phyloP scores from a whole-genome alignment of 1,140 invertebrate species.

The Drosophila tristis region DNA sequence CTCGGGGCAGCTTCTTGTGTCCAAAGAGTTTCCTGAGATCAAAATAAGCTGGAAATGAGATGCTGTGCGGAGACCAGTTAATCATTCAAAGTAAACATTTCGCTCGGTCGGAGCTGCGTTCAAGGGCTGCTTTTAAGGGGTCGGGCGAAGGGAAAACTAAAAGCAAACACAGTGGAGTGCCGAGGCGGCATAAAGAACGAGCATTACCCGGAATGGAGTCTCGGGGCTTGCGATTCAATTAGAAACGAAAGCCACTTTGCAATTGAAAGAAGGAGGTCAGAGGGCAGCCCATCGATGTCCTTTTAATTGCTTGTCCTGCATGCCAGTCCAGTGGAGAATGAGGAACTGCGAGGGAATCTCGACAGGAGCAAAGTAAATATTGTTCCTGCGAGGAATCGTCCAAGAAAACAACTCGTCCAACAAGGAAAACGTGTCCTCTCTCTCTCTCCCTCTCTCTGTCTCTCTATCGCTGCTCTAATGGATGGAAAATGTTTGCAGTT shows the following conservation, averaged over 20 bases:
- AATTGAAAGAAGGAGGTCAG: conserved; percentile 68
- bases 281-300: conserved; percentile 34
- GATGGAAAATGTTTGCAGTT: conserved; percentile 11
- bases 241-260: conserved; percentile 81
- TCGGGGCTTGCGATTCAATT: conserved; percentile 68
- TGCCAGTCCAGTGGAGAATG: conserved; percentile 17
- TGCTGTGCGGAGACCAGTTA: neutral
- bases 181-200: conserved; percentile 53
- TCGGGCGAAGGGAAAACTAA: neutral
- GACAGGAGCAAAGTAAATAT: conserved; percentile 28
- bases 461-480: conserved; percentile 23
- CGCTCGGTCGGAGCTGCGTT: conserved; percentile 27
- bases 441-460: neutral
- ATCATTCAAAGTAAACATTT: conserved; percentile 26
- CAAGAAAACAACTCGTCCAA: conserved; percentile 23
- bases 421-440: conserved; percentile 21
- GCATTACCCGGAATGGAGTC: conserved; percentile 61
- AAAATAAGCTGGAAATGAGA: neutral
- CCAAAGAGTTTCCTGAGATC: neutral
- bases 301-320: conserved; percentile 49
- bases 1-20: no score
- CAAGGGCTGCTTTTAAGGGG: conserved; percentile 35
- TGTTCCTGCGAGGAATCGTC: conserved; percentile 34
- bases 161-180: conserved; percentile 47
- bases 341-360: conserved; percentile 13